Evolutionary conservation across 2,797 vertebrate genomes (phyloP).

Genomic region (Poecilia wingei): DNA sequence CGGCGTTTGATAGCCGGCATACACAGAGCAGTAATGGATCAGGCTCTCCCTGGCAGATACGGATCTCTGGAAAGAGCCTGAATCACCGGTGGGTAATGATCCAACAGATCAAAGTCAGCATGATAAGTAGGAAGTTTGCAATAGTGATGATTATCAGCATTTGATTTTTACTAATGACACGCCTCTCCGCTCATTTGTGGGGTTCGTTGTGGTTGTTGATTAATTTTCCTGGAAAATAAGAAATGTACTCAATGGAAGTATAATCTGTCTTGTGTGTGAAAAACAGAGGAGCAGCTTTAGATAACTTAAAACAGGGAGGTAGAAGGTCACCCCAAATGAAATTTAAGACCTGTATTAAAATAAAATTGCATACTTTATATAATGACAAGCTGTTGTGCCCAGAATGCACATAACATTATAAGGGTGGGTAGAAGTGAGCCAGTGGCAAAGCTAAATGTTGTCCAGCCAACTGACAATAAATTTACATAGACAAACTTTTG

Average conservation of each 20-base stretch:
- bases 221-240: slow-evolving; percentile 11
- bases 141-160: slow-evolving; percentile 1
- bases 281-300: neutral
- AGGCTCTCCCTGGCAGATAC: slow-evolving; percentile 2
- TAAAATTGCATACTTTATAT: too few species aligned
- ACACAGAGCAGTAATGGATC: slow-evolving; percentile 29
- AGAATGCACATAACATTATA: too few species aligned
- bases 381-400: too few species aligned
- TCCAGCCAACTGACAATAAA: too few species aligned
- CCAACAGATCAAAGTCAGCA: slow-evolving; percentile 7
- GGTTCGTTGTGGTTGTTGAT: slow-evolving; percentile 8
- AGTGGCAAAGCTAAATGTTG: too few species aligned
- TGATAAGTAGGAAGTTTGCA: slow-evolving; percentile 8
- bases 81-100: neutral
- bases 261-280: neutral
- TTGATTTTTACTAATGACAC: slow-evolving; percentile 8
- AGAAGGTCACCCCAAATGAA: neutral
- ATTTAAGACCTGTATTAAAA: too few species aligned
- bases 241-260: neutral
- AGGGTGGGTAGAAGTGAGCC: too few species aligned
- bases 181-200: slow-evolving; percentile 1
- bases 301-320: neutral
- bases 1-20: slow-evolving; percentile 30
- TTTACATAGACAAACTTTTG: too few species aligned
- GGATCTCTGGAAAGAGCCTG: slow-evolving; percentile 3